Evolutionary conservation across 2,888 invertebrate species (phyloP), one percentile per base, ranked within the genome.

Genomic region (Congeria kusceri): DNA sequence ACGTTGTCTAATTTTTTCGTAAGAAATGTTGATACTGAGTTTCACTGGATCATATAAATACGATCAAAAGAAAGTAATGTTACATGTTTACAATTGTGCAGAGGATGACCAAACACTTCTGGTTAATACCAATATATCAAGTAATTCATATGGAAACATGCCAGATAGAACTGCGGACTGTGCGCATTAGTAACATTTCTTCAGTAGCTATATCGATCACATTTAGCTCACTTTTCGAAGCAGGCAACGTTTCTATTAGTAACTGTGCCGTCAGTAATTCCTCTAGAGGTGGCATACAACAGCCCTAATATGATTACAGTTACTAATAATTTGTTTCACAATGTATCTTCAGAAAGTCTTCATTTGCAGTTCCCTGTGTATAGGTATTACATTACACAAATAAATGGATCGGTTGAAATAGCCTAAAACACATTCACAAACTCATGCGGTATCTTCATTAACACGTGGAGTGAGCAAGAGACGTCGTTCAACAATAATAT

Each of bases 401-500:
- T 13, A 1, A 32, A 20, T 49, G 13, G 47, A 28, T 18, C 59
- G 20, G 39, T 74, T 27, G 66, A 64, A 44, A 56, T 76, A 39
- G 72, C 59, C 1, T 39, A 47, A 4, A 80, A 80, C 46, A 63
- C 23, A 13, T 80, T 80, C 59, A 29, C 28, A 18, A 68, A 76
- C 32, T 32, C 57, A 13, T 53, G 65, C 46, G 67, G 66, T 4
- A 64, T 80, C 18, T 23, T 23, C 25, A 28, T 78, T 15, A 56
- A 68, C 28, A 77, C 77, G 11, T 61, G 46, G 46, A 63, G 65
- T 64, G 46, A 32, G 3, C 59, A 53, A 3, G 53, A 64, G 9
- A 13, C 67, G n/a, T 57, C 29, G 11, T 68, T 80, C n/a, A 70
- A 72, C 18, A 78, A 78, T 32, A 84, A 84, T 61, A 59, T 39